A percentile compares a stretch with the other conserved stretches of the same genome.
These are phyloP conservation scores for Daubentonia madagascariensis DNA, from an alignment of 2,113 vertebrate genomes.

Conservation along the genomic window DNA sequence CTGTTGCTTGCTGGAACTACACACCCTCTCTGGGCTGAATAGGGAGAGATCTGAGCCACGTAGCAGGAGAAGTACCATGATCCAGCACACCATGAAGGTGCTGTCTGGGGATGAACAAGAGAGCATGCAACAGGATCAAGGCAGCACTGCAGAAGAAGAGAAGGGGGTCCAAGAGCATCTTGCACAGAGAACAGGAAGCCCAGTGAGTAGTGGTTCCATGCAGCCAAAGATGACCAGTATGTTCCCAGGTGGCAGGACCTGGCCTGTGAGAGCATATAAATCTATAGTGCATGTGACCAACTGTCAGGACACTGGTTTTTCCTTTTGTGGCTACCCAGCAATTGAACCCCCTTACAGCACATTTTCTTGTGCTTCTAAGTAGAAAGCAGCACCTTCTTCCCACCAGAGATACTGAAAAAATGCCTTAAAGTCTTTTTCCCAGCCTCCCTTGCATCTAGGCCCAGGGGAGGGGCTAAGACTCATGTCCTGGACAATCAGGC, in stretches of 20 bases:
- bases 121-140: neutral
- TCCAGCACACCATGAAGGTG: neutral
- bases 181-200: neutral
- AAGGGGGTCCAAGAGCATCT: rapidly evolving
- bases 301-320: neutral
- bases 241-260: neutral
- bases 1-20: neutral
- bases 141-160: neutral
- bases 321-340: neutral
- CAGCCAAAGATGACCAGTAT: neutral
- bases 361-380: neutral
- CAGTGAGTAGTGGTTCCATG: no score
- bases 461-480: neutral
- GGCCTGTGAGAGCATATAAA: rapidly evolving
- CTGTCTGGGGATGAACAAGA: neutral
- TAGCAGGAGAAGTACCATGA: neutral
- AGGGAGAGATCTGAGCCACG: neutral
- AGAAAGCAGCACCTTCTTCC: neutral
- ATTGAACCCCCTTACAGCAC: neutral
- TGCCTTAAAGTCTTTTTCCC: neutral
- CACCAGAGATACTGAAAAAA: neutral
- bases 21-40: no score
- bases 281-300: neutral
- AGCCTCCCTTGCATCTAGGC: neutral
- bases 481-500: neutral